Conservation (phyloP, 2,113 vertebrate species). For the Zosterops pallidus region DNA sequence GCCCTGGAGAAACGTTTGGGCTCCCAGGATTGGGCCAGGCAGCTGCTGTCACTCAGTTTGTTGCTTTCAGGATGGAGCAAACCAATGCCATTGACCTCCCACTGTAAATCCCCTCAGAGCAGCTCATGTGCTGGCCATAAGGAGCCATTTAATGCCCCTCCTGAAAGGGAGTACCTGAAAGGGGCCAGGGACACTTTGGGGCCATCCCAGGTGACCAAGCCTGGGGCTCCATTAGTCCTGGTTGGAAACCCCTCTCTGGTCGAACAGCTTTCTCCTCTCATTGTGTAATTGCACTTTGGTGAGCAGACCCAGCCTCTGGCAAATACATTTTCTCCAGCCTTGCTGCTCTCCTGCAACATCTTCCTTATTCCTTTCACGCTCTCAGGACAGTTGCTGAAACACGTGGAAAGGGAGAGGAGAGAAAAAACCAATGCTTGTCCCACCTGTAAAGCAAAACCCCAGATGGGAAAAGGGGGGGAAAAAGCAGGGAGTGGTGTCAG, state of each 20-base stretch:
- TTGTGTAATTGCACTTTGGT: not conserved
- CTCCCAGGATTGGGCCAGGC: not conserved
- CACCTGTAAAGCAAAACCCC: not conserved
- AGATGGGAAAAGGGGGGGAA: not conserved
- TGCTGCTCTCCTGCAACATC: not conserved
- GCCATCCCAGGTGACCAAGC: not conserved
- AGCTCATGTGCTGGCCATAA: not conserved
- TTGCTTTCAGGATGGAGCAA: not conserved
- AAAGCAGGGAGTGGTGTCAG: not conserved
- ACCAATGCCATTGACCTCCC: rapidly evolving
- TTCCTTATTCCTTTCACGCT: not conserved
- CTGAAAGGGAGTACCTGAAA: not conserved
- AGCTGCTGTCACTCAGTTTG: rapidly evolving
- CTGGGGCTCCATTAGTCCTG: not conserved
- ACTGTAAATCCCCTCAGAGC: not conserved
- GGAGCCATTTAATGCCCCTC: not conserved
- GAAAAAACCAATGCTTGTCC: not conserved
- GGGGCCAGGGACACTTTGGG: not conserved
- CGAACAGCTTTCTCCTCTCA: not conserved
- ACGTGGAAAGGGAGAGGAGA: not conserved
- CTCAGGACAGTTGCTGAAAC: not conserved
- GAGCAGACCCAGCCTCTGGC: not conserved
- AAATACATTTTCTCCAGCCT: not conserved
- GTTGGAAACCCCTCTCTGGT: not conserved
- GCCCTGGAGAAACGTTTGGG: not conserved